Evolutionary conservation across 2,888 invertebrate species (phyloP).

Genomic region (Metalampra italica): DNA sequence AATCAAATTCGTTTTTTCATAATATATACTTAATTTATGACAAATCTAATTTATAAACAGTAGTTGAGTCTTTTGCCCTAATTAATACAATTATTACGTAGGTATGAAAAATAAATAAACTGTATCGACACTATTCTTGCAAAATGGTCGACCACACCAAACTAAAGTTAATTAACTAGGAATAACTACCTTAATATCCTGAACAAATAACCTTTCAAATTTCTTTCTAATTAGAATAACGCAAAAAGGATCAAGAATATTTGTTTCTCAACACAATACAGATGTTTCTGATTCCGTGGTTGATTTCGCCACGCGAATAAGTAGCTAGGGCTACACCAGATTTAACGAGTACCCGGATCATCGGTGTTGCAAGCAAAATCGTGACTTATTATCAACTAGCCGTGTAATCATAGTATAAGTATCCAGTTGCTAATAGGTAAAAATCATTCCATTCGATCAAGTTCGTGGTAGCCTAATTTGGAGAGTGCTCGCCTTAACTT

Average conservation of each 20-base stretch:
- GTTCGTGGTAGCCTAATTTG: neutral
- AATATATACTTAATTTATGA: too few relatives aligned
- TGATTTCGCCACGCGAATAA: constrained; percentile 10
- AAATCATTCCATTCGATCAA: constrained; percentile 6
- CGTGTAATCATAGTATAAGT: constrained; percentile 16
- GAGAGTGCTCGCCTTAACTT: too few relatives aligned
- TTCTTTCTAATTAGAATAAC: neutral
- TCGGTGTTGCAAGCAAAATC: constrained; percentile 49
- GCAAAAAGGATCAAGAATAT: constrained; percentile 1
- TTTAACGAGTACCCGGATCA: constrained; percentile 39
- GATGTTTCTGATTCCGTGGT: neutral
- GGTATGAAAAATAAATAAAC: too few relatives aligned
- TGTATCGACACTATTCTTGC: too few relatives aligned
- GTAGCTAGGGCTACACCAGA: constrained; percentile 32
- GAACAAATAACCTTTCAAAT: neutral
- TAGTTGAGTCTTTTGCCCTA: too few relatives aligned
- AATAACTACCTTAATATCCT: too few relatives aligned
- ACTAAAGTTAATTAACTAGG: too few relatives aligned
- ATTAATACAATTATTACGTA: too few relatives aligned
- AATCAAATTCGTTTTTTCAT: too few relatives aligned
- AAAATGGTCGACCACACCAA: too few relatives aligned
- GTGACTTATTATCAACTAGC: constrained; percentile 46
- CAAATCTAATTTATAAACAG: too few relatives aligned
- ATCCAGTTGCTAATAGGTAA: constrained; percentile 5
- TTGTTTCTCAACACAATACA: neutral